phyloP scores from a whole-genome alignment of 2,797 vertebrate species.

The Schizopygopsis malacanthus region DNA sequence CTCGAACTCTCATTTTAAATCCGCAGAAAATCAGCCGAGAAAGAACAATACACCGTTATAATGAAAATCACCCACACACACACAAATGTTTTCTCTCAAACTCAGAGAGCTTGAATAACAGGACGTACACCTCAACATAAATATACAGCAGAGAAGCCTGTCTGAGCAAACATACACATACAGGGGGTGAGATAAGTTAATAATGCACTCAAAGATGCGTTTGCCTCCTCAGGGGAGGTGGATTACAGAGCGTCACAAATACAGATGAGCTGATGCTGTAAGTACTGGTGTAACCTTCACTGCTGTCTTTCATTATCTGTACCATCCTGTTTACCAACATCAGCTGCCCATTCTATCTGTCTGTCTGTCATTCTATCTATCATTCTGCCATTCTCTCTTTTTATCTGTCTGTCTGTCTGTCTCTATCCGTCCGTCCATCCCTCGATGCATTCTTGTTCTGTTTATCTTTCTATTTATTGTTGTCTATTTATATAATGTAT shows the following conservation, averaged over 20 bases:
- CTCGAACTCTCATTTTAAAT: conserved; percentile 16
- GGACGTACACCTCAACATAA: conserved; percentile 36
- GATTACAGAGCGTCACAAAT: conserved; percentile 65
- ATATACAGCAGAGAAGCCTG: conserved; percentile 38
- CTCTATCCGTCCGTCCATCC: not conserved
- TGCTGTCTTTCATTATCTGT: conserved; percentile 41
- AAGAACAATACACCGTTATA: conserved; percentile 10
- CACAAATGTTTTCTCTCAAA: conserved; percentile 18
- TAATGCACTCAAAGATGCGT: conserved; percentile 54
- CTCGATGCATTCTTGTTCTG: too few relatives aligned
- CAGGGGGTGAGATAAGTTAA: not conserved
- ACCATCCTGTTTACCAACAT: conserved; percentile 22
- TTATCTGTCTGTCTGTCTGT: not conserved
- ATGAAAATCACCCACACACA: conserved; percentile 38
- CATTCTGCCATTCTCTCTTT: not conserved
- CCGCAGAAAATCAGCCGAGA: conserved; percentile 14
- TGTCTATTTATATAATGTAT: too few relatives aligned
- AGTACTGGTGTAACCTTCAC: not conserved
- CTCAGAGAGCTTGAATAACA: conserved; percentile 43
- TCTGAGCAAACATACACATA: conserved; percentile 24
- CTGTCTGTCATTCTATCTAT: not conserved
- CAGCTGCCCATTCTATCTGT: not conserved
- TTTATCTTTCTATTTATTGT: too few relatives aligned
- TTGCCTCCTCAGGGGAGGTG: conserved; percentile 63
- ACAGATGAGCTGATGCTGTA: conserved; percentile 25